A percentile compares a stretch with the other conserved stretches of the same genome.
Evolutionary conservation across 2,113 vertebrate genomes (phyloP).

Genomic region (Passerina amoena): DNA sequence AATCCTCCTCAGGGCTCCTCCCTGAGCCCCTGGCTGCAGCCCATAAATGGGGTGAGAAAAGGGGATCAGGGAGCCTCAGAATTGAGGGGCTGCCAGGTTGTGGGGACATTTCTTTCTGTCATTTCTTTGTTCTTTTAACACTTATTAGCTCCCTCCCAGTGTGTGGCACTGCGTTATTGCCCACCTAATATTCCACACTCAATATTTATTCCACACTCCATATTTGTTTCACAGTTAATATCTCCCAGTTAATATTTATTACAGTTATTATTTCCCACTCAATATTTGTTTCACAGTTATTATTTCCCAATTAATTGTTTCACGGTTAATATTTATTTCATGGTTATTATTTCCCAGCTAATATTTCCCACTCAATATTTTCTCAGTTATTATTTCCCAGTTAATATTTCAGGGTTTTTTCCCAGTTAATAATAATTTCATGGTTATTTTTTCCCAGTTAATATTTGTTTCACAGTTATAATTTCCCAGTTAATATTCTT

Average conservation of each 20-base stretch:
- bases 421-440: neutral
- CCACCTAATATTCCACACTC: neutral
- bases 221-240: neutral
- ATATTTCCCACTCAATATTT: neutral
- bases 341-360: too few species aligned
- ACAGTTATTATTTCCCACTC: too few species aligned
- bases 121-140: neutral
- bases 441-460: neutral
- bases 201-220: neutral
- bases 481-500: neutral
- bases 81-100: fast-evolving
- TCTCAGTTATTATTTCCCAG: neutral
- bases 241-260: neutral
- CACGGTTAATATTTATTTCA: neutral
- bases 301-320: neutral
- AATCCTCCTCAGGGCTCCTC: neutral
- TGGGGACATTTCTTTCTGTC: fast-evolving
- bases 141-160: neutral
- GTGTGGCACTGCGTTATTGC: fast-evolving
- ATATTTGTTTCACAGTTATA: neutral
- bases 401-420: too few species aligned
- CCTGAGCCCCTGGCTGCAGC: fast-evolving
- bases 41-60: neutral
- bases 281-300: neutral
- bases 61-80: fast-evolving